phyloP scores from a whole-genome alignment of 2,888 invertebrate species.

The Branchipolynoe longqiensis region DNA sequence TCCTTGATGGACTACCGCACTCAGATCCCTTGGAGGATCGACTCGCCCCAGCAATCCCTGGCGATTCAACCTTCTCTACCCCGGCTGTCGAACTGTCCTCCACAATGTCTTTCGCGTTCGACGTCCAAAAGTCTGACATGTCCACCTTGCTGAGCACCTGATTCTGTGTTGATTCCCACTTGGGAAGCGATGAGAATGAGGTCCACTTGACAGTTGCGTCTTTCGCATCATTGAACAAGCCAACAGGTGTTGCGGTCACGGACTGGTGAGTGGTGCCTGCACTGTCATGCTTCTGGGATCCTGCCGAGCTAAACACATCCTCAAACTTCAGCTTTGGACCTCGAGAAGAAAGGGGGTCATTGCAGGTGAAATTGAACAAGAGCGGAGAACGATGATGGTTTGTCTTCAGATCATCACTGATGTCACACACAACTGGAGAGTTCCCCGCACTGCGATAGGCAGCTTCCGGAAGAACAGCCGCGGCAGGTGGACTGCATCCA shows the following conservation, averaged over 20 bases:
- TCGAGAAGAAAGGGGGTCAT: background rate
- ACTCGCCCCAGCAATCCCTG: background rate
- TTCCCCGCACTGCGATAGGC: conserved; percentile 2
- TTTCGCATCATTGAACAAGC: background rate
- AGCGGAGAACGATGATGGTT: background rate
- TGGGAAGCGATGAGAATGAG: background rate
- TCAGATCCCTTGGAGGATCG: background rate
- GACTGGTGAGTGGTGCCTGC: background rate
- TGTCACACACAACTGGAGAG: background rate
- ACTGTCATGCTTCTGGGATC: background rate
- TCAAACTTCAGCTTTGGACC: background rate
- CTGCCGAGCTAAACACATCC: background rate
- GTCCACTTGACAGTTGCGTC: background rate
- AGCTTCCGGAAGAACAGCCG: background rate
- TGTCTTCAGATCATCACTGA: too few species aligned
- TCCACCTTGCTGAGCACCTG: conserved; percentile 2
- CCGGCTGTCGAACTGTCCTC: background rate
- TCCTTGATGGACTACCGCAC: background rate
- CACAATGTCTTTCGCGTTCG: too few species aligned
- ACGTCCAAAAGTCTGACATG: background rate
- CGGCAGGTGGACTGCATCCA: background rate
- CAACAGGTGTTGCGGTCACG: background rate
- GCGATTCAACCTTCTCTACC: background rate
- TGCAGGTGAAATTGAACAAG: background rate
- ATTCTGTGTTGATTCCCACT: background rate